phyloP scores from a whole-genome alignment of 2,113 vertebrate species.

The Daubentonia madagascariensis region DNA sequence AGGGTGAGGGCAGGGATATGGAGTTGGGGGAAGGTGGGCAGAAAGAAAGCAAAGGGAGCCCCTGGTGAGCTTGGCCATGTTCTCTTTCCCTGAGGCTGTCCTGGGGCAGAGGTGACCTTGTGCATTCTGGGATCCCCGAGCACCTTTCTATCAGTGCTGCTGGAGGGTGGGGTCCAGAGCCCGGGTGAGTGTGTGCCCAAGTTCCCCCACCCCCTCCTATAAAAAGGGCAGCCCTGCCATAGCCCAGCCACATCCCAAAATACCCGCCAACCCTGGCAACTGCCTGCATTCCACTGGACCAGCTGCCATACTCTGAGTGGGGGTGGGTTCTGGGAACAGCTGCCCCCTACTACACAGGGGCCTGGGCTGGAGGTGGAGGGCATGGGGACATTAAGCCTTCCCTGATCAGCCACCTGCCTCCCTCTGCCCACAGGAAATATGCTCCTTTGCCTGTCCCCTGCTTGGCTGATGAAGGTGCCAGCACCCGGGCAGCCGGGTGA shows the following conservation, averaged over 20 bases:
- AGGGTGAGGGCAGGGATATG: background rate
- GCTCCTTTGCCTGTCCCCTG: conserved; percentile 85
- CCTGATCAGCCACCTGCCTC: background rate
- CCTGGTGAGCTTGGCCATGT: background rate
- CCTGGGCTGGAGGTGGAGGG: background rate
- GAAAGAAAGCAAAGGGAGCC: background rate
- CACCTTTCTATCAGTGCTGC: conserved; percentile 81
- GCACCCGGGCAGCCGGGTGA: conserved; percentile 57
- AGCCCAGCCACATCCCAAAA: conserved; percentile 69
- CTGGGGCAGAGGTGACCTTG: conserved; percentile 79
- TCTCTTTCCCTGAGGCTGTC: conserved; percentile 63
- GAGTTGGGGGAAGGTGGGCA: background rate
- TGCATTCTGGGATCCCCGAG: conserved; percentile 83
- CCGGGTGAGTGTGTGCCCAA: conserved; percentile 77
- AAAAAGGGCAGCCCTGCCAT: conserved; percentile 61
- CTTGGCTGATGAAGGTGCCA: conserved; percentile 83
- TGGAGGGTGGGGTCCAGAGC: conserved; percentile 82
- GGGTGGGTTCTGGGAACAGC: conserved; percentile 44
- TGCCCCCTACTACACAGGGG: background rate
- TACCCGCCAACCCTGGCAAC: conserved; percentile 61
- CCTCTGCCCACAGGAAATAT: conserved; percentile 81
- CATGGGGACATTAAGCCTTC: background rate
- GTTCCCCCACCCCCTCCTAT: conserved; percentile 20
- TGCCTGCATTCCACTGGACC: conserved; percentile 36
- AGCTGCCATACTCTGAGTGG: conserved; percentile 38